Evolutionary conservation across 2,797 vertebrate genomes (phyloP).

Genomic region (Myiotriccus ornatus): DNA sequence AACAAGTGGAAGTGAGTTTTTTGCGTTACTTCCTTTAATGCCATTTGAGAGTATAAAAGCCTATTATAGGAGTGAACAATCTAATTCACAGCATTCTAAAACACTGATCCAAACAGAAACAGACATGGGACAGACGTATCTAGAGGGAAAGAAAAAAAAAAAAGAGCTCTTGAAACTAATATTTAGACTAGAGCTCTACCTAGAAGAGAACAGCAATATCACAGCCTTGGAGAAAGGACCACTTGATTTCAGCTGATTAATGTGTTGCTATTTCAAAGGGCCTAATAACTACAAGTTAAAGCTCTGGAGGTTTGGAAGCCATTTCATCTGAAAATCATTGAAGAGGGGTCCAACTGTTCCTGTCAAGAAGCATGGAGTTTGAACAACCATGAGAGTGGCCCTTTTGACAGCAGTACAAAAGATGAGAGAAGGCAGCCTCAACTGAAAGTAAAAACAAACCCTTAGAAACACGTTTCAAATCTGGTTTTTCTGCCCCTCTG

Average conservation of each 20-base stretch:
- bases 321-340: conserved; percentile 60
- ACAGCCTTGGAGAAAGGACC: conserved; percentile 1
- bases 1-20: background rate
- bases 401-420: conserved; percentile 62
- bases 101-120: conserved; percentile 30
- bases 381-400: conserved; percentile 50
- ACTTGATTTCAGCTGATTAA: conserved; percentile 64
- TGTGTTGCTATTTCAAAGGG: conserved; percentile 55
- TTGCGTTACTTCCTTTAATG: background rate
- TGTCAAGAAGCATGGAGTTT: conserved; percentile 66
- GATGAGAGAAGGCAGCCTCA: conserved; percentile 55
- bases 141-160: background rate
- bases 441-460: conserved; percentile 63
- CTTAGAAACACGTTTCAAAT: conserved; percentile 57
- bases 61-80: background rate
- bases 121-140: background rate
- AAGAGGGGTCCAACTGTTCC: conserved; percentile 58
- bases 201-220: conserved; percentile 25
- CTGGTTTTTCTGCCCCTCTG: conserved; percentile 50
- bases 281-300: conserved; percentile 54
- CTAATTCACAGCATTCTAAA: conserved; percentile 19
- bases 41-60: background rate
- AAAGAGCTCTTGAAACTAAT: background rate
- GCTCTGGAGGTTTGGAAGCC: conserved; percentile 32
- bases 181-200: conserved; percentile 3